These are phyloP conservation scores for Austrolebias charrua DNA, from an alignment of 2,797 vertebrate species.

Conservation along the genomic window DNA sequence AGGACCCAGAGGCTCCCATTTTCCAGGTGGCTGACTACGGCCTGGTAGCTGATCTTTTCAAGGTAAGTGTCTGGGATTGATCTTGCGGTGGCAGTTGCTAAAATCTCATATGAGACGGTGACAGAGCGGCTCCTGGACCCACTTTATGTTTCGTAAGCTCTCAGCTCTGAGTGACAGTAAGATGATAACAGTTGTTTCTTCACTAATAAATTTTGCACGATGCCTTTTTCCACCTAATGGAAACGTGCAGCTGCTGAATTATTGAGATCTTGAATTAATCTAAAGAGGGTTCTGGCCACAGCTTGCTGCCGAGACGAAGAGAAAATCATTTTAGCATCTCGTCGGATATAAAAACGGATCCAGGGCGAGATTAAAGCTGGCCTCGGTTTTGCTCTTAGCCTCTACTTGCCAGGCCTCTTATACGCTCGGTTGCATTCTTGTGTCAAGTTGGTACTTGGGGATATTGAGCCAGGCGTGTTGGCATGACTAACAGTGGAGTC, in stretches of 20 bases:
- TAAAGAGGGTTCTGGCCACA: slow-evolving; percentile 66
- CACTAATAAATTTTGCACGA: slow-evolving; percentile 90
- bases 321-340: slow-evolving; percentile 23
- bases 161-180: slow-evolving; percentile 71
- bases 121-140: slow-evolving; percentile 2
- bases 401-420: slow-evolving; percentile 58
- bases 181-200: slow-evolving; percentile 82
- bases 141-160: slow-evolving; percentile 55
- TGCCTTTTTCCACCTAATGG: slow-evolving; percentile 89
- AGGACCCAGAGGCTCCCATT: slow-evolving; percentile 97
- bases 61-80: slow-evolving; percentile 77
- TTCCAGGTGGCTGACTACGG: slow-evolving; percentile 98
- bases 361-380: slow-evolving; percentile 55
- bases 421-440: slow-evolving; percentile 52
- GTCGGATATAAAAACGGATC: slow-evolving; percentile 61
- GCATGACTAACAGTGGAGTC: slow-evolving; percentile 41
- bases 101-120: slow-evolving; percentile 10
- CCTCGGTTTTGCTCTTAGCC: slow-evolving; percentile 45
- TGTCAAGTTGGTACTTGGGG: slow-evolving; percentile 45
- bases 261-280: slow-evolving; percentile 88
- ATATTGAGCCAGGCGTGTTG: slow-evolving; percentile 51
- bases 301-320: slow-evolving; percentile 50
- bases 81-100: not conserved
- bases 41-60: slow-evolving; percentile 95
- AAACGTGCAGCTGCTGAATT: slow-evolving; percentile 89